Evolutionary conservation across 2,797 vertebrate species (phyloP).

Genomic region (Aulostomus chinensis): DNA sequence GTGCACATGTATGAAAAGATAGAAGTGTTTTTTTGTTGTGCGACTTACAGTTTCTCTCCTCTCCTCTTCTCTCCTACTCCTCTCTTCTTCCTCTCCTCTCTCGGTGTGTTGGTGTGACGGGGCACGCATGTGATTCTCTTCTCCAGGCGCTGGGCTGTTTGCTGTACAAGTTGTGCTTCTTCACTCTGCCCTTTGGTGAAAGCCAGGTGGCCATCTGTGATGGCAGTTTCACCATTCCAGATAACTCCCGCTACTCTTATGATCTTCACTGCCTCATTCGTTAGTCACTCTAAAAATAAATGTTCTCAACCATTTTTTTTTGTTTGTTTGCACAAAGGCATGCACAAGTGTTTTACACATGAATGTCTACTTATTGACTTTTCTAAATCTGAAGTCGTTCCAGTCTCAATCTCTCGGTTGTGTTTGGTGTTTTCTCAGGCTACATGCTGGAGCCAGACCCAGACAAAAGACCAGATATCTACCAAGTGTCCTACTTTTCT

Average conservation of each 20-base stretch:
- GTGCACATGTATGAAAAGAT: too few species aligned
- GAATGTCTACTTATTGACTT: neutral
- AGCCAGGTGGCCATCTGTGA: conserved; percentile 99
- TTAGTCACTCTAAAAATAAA: conserved; percentile 76
- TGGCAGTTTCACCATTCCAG: conserved; percentile 98
- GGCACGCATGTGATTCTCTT: conserved; percentile 42
- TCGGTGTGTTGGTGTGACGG: conserved; percentile 16
- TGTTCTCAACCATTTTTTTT: conserved; percentile 10
- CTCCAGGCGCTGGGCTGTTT: conserved; percentile 92
- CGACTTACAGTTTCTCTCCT: neutral
- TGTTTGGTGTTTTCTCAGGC: conserved; percentile 74
- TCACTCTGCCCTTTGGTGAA: conserved; percentile 98
- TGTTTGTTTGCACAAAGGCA: conserved; percentile 1
- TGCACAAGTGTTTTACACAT: neutral
- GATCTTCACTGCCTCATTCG: conserved; percentile 99
- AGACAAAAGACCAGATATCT: conserved; percentile 96
- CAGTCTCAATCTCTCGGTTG: conserved; percentile 8
- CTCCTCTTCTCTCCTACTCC: neutral
- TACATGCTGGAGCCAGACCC: conserved; percentile 98
- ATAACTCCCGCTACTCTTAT: conserved; percentile 96
- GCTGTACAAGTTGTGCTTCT: conserved; percentile 98
- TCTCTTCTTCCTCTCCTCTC: conserved; percentile 7
- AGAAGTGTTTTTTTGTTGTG: neutral
- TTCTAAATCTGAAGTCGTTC: neutral
- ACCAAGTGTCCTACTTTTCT: conserved; percentile 94